Conservation (phyloP, 2,888 invertebrate species). For the Mythimna loreyi region DNA sequence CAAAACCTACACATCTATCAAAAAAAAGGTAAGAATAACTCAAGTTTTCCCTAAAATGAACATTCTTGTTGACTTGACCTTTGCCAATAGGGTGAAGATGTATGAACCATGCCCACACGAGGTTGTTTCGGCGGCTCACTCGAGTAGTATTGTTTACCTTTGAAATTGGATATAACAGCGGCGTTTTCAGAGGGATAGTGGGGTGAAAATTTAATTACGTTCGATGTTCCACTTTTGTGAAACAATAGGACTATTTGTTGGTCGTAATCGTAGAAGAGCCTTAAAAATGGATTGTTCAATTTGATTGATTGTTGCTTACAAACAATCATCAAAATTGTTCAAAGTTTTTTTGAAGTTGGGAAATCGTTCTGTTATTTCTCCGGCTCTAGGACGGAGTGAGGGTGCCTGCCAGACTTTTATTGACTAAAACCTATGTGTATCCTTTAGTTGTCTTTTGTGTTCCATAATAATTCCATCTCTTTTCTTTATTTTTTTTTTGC, state of each 20-base stretch:
- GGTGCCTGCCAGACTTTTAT: too few species aligned
- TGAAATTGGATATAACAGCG: slow-evolving; percentile 76
- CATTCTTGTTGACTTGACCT: slow-evolving; percentile 66
- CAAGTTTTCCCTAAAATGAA: slow-evolving; percentile 57
- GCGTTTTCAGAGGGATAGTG: slow-evolving; percentile 70
- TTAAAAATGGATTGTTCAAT: not conserved
- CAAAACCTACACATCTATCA: not conserved
- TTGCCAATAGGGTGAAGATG: slow-evolving; percentile 59
- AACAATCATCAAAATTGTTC: too few species aligned
- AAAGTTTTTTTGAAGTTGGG: too few species aligned
- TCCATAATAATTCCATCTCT: too few species aligned
- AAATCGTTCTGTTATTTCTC: too few species aligned
- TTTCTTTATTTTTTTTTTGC: too few species aligned
- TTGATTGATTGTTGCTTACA: not conserved
- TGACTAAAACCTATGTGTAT: too few species aligned
- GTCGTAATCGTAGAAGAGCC: not conserved
- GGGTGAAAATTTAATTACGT: slow-evolving; percentile 73
- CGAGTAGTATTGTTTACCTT: slow-evolving; percentile 73
- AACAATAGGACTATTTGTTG: slow-evolving; percentile 19
- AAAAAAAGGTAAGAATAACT: not conserved
- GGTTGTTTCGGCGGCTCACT: slow-evolving; percentile 51
- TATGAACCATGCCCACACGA: slow-evolving; percentile 61
- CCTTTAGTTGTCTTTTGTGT: too few species aligned
- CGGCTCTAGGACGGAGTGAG: too few species aligned
- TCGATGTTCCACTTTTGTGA: slow-evolving; percentile 43